A percentile compares a stretch with the other conserved stretches of the same genome.
Evolutionary conservation across 2,888 invertebrate species (phyloP).

Genomic region (Trissoscelio sp.): DNA sequence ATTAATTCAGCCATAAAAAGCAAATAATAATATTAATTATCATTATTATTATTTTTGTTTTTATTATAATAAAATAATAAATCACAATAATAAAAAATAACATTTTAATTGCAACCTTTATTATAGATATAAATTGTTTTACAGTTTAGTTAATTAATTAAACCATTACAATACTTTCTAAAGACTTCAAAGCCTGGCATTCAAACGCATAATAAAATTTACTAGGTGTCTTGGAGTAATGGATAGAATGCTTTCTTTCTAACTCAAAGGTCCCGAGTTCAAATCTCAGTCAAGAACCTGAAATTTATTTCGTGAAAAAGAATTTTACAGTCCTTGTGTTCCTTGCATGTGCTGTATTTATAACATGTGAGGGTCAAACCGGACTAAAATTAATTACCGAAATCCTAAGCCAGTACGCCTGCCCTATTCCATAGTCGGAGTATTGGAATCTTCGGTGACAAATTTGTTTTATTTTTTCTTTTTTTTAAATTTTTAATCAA

Average conservation of each 20-base stretch:
- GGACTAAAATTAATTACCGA: constrained; percentile 61
- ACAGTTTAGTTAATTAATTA: no score
- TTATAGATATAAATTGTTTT: no score
- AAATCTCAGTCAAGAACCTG: not conserved
- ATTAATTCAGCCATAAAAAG: no score
- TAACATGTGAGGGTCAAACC: constrained; percentile 55
- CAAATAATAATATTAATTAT: no score
- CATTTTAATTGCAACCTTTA: no score
- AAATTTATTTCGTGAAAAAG: not conserved
- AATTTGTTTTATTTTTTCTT: constrained; percentile 12
- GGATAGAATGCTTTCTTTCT: not conserved
- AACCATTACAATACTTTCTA: no score
- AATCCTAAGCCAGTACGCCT: constrained; percentile 53
- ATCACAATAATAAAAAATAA: no score
- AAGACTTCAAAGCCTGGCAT: no score
- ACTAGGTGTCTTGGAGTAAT: no score
- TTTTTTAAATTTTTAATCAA: not conserved
- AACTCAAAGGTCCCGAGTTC: constrained; percentile 23
- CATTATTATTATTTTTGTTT: no score
- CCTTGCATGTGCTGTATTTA: constrained; percentile 35
- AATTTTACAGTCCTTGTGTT: constrained; percentile 52
- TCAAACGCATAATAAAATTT: no score
- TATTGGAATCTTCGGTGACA: constrained; percentile 56
- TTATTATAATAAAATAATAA: no score
- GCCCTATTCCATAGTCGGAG: constrained; percentile 23